These are phyloP conservation scores for Noctilio leporinus DNA, from an alignment of 2,113 vertebrate genomes.

Conservation along the genomic window DNA sequence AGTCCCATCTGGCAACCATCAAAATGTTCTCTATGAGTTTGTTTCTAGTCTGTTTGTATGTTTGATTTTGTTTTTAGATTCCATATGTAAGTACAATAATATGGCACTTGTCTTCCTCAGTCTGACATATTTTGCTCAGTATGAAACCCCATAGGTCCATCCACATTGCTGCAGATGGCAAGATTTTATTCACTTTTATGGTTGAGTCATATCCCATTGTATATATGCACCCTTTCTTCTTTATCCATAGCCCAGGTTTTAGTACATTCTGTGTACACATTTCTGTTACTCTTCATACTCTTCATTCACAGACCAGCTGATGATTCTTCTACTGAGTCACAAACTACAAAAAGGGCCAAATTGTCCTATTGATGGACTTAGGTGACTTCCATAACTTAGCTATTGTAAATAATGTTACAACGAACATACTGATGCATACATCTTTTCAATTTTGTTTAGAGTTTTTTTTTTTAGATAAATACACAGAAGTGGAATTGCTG, in stretches of 20 bases:
- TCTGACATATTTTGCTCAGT: neutral
- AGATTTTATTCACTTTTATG: neutral
- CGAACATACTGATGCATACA: neutral
- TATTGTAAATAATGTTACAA: neutral
- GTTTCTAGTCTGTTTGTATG: neutral
- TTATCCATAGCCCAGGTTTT: neutral
- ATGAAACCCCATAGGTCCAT: neutral
- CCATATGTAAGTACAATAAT: neutral
- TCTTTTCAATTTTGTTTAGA: neutral
- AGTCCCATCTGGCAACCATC: neutral
- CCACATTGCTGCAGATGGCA: neutral
- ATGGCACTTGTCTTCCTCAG: neutral
- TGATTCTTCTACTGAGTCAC: neutral
- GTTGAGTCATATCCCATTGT: neutral
- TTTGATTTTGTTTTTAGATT: neutral
- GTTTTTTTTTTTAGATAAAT: neutral
- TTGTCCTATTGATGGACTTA: neutral
- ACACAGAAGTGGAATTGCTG: neutral
- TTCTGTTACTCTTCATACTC: neutral
- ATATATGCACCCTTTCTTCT: neutral
- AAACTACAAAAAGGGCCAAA: neutral
- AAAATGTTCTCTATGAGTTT: neutral
- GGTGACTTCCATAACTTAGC: neutral
- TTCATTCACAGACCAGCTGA: neutral
- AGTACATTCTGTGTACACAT: neutral